Evolutionary conservation across 2,113 vertebrate species (phyloP).

Genomic region (Apteryx owenii): DNA sequence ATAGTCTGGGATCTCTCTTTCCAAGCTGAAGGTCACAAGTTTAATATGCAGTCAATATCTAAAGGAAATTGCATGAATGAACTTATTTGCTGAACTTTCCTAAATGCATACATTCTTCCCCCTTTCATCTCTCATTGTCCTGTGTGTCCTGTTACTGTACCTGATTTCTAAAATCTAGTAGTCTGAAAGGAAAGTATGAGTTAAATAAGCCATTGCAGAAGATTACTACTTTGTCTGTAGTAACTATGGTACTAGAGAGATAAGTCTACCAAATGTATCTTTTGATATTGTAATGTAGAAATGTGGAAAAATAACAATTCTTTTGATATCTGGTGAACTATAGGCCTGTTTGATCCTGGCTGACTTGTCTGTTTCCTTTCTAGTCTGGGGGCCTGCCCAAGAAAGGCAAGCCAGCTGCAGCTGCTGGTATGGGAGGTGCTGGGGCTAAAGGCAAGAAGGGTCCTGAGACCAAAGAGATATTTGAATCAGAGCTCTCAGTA

Average conservation of each 20-base stretch:
- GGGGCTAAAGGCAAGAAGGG: constrained; percentile 88
- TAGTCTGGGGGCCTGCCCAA: constrained; percentile 87
- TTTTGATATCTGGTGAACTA: background rate
- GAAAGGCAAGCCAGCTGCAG: constrained; percentile 83
- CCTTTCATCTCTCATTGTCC: background rate
- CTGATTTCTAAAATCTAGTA: background rate
- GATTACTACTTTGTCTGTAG: background rate
- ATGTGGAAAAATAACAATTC: background rate
- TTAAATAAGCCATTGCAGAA: background rate
- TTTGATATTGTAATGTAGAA: background rate
- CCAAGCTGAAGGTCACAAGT: background rate
- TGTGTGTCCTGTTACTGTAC: background rate
- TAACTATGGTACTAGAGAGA: background rate
- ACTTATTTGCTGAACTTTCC: background rate
- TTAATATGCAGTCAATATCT: background rate
- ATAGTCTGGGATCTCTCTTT: background rate
- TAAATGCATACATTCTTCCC: accelerated
- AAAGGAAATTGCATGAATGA: background rate
- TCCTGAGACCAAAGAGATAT: constrained; percentile 84
- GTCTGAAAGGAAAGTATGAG: background rate
- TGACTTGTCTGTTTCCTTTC: background rate
- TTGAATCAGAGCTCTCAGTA: constrained; percentile 91
- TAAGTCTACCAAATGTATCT: accelerated
- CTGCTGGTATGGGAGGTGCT: constrained; percentile 65
- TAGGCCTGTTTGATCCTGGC: background rate